These are phyloP conservation scores for Phrixothrix hirtus DNA, from an alignment of 2,888 invertebrate species.

Conservation along the genomic window DNA sequence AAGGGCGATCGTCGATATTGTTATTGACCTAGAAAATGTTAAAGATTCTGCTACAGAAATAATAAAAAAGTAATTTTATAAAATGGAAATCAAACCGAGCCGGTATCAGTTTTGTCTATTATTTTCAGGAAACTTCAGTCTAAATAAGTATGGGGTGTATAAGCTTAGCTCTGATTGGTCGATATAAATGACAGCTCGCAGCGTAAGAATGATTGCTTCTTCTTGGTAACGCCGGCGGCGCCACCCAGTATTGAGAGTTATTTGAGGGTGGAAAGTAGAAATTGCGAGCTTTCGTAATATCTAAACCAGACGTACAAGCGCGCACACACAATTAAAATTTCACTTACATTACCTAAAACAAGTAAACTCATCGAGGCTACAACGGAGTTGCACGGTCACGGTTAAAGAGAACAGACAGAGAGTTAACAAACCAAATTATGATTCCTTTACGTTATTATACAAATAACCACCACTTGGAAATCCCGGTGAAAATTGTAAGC, in stretches of 20 bases:
- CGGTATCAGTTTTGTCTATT: slow-evolving; percentile 33
- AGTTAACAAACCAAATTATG: slow-evolving; percentile 18
- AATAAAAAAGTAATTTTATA: slow-evolving; percentile 28
- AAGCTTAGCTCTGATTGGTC: slow-evolving; percentile 38
- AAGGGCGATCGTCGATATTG: neutral
- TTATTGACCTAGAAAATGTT: slow-evolving; percentile 2
- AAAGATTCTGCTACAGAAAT: slow-evolving; percentile 23
- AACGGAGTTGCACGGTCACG: too few species aligned
- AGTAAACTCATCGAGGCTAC: too few species aligned
- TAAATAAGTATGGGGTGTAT: slow-evolving; percentile 32
- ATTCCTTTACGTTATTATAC: slow-evolving; percentile 6
- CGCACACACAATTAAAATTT: too few species aligned
- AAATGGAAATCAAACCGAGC: slow-evolving; percentile 33
- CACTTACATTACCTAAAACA: slow-evolving; percentile 7
- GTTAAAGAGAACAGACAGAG: slow-evolving; percentile 1
- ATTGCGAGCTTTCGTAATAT: slow-evolving; percentile 21
- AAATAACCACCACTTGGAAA: slow-evolving; percentile 2
- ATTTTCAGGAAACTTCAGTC: slow-evolving; percentile 33
- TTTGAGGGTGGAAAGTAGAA: slow-evolving; percentile 27
- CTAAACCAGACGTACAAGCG: too few species aligned
- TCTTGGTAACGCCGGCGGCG: slow-evolving; percentile 34
- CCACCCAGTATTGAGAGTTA: slow-evolving; percentile 36
- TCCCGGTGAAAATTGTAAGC: slow-evolving; percentile 14
- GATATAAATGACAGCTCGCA: slow-evolving; percentile 45
- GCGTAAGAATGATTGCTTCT: slow-evolving; percentile 47